Percentiles rank a stretch among this genome's conserved stretches.
Conservation (phyloP, 2,888 invertebrate species). For the Megastigmus dorsalis region DNA sequence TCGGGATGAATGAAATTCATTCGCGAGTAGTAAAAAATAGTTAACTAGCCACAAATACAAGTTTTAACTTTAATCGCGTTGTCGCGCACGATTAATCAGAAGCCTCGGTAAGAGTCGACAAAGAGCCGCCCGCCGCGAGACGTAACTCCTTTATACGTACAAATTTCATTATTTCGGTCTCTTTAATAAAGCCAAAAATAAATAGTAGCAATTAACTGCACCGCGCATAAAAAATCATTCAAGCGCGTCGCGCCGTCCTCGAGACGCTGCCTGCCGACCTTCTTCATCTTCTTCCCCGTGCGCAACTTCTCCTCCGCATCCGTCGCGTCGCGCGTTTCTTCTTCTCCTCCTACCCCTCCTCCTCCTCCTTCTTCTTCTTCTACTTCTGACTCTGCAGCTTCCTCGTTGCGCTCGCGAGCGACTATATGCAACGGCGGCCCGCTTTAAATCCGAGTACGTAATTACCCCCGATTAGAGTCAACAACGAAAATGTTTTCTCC, state of each 20-base stretch:
- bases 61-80: no score
- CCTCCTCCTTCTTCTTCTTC: no score
- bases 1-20: no score
- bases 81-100: no score
- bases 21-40: no score
- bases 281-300: conserved; percentile 15
- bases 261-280: conserved; percentile 35
- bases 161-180: no score
- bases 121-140: no score
- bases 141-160: no score
- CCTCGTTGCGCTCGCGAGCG: no score
- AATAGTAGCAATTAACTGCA: conserved; percentile 21
- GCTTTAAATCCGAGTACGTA: conserved; percentile 6
- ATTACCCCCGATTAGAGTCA: conserved; percentile 48
- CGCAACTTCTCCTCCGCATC: not conserved
- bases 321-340: not conserved
- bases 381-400: no score
- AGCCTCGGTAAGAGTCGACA: no score
- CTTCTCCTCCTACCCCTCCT: not conserved
- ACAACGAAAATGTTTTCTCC: conserved; percentile 13
- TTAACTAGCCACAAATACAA: no score
- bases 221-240: conserved; percentile 16
- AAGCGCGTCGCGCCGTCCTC: conserved; percentile 18
- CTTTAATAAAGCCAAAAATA: conserved; percentile 8
- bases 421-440: not conserved